Conservation (phyloP, 2,888 invertebrate genomes). For the Rhingia rostrata region DNA sequence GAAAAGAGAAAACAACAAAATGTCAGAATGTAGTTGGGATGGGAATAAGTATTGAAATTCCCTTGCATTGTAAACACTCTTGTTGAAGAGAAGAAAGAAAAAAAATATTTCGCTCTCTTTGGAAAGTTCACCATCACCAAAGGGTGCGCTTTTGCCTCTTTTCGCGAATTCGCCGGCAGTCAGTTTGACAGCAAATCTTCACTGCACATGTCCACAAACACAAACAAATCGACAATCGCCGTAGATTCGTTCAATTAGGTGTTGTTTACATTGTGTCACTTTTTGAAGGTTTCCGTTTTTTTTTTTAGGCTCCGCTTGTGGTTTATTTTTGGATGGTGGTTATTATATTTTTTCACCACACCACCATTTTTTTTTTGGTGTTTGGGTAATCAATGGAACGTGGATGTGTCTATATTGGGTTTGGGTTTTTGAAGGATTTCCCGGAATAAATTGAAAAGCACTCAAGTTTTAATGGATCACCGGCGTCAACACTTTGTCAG, state of each 20-base stretch:
- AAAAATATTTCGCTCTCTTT: not conserved
- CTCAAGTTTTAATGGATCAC: slow-evolving; percentile 37
- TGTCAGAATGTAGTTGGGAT: slow-evolving; percentile 3
- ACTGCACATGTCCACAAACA: slow-evolving; percentile 39
- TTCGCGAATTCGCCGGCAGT: slow-evolving; percentile 33
- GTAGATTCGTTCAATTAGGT: slow-evolving; percentile 43
- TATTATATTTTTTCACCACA: slow-evolving; percentile 2
- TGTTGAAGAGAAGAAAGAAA: slow-evolving; percentile 18
- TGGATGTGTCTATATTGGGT: slow-evolving; percentile 1
- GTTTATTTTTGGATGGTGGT: not conserved
- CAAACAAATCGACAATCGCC: slow-evolving; percentile 1
- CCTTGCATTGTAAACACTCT: slow-evolving; percentile 21
- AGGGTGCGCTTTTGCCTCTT: slow-evolving; percentile 6
- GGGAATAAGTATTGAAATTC: slow-evolving; percentile 22
- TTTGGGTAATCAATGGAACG: slow-evolving; percentile 32
- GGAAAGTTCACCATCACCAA: too few species aligned
- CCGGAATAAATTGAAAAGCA: slow-evolving; percentile 21
- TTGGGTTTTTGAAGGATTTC: slow-evolving; percentile 10
- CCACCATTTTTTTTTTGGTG: slow-evolving; percentile 34
- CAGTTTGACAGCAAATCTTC: not conserved
- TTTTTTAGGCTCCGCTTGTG: slow-evolving; percentile 26
- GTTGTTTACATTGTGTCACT: slow-evolving; percentile 56
- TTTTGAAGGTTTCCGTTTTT: slow-evolving; percentile 29
- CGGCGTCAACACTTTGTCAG: not conserved
- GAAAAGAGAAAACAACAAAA: not conserved